Percentiles rank a stretch among this genome's conserved stretches.
phyloP scores from a whole-genome alignment of 2,888 invertebrate species.

The Dendrolimus pini region DNA sequence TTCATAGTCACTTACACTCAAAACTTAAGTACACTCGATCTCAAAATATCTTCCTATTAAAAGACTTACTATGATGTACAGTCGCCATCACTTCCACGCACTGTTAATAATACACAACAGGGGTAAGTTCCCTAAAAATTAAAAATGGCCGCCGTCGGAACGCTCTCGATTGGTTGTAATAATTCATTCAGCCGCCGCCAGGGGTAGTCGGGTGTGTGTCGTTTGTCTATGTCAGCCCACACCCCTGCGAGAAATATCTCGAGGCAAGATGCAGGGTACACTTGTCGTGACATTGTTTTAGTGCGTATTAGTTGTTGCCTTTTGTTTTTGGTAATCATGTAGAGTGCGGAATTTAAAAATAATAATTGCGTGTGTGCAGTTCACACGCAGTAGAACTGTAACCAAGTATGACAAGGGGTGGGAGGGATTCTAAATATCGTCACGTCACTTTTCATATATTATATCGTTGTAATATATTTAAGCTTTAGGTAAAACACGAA shows the following conservation, averaged over 20 bases:
- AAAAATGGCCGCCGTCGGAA: slow-evolving; percentile 70
- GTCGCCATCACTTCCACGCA: slow-evolving; percentile 12
- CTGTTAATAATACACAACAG: slow-evolving; percentile 44
- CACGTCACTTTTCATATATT: too few relatives aligned
- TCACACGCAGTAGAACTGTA: too few relatives aligned
- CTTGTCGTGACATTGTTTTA: slow-evolving; percentile 45
- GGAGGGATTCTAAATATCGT: too few relatives aligned
- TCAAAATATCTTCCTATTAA: not conserved
- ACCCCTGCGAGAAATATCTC: slow-evolving; percentile 51
- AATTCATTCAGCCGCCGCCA: slow-evolving; percentile 63
- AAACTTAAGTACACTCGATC: not conserved
- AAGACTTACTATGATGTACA: slow-evolving; percentile 9
- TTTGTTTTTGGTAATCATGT: too few relatives aligned
- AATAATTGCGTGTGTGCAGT: too few relatives aligned
- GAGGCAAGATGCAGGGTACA: slow-evolving; percentile 56
- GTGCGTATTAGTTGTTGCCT: slow-evolving; percentile 20
- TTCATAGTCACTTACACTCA: too few relatives aligned
- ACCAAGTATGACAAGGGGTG: too few relatives aligned
- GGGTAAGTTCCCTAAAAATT: slow-evolving; percentile 71
- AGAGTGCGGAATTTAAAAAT: too few relatives aligned
- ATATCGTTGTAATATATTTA: too few relatives aligned
- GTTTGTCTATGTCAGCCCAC: slow-evolving; percentile 68
- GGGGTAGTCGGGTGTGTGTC: slow-evolving; percentile 56
- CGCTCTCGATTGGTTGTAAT: slow-evolving; percentile 70
- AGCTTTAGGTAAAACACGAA: too few relatives aligned